phyloP scores from a whole-genome alignment of 2,113 vertebrate genomes.

The Nycticorax nycticorax region DNA sequence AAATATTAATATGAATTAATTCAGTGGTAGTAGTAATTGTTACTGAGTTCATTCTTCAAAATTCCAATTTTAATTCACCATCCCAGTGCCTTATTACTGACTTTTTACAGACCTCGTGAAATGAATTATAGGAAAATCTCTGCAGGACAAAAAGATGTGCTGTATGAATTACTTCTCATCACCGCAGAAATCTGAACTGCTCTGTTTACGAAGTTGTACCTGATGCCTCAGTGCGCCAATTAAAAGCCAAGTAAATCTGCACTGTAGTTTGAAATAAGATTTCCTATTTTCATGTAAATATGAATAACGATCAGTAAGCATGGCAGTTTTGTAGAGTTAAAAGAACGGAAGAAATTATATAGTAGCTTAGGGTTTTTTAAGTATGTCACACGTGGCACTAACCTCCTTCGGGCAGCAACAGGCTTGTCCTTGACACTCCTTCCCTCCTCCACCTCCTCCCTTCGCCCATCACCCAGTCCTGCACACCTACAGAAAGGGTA shows the following conservation, averaged over 20 bases:
- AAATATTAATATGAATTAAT: conserved; percentile 55
- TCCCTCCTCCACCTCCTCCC: neutral
- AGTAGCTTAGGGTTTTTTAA: neutral
- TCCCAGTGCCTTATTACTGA: neutral
- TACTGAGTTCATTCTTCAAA: conserved; percentile 5
- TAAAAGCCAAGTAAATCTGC: neutral
- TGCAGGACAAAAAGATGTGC: neutral
- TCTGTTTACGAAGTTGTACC: neutral
- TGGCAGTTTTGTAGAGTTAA: neutral
- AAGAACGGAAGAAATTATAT: neutral
- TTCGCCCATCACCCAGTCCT: neutral
- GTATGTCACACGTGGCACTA: neutral
- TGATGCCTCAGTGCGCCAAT: neutral
- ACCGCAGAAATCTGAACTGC: neutral
- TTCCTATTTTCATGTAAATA: neutral
- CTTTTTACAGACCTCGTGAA: neutral
- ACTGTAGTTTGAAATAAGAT: neutral
- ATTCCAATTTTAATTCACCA: conserved; percentile 1
- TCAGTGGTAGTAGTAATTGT: neutral
- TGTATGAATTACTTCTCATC: neutral
- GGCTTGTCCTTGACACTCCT: neutral
- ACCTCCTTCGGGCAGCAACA: neutral
- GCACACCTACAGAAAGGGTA: neutral
- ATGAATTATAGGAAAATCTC: conserved; percentile 3
- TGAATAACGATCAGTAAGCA: neutral